Conservation (phyloP, 2,113 vertebrate genomes). For the Myrmophylax atrothorax region DNA sequence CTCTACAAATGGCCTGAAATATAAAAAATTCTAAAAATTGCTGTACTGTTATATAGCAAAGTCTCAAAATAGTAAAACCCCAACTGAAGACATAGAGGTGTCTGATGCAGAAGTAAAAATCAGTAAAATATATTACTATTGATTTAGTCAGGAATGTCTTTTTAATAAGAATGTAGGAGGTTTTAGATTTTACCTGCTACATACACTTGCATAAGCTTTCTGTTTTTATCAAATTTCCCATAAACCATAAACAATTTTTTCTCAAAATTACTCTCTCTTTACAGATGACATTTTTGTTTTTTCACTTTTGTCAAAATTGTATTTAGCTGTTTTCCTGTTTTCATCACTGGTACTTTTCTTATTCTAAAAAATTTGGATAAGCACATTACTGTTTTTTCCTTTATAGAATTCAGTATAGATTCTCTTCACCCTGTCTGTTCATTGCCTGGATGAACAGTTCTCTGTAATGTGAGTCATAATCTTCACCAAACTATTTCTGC, state of each 20-base stretch:
- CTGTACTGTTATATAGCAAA: neutral
- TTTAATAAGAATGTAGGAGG: neutral
- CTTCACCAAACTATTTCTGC: neutral
- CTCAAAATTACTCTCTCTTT: neutral
- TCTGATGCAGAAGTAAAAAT: neutral
- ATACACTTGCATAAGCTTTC: neutral
- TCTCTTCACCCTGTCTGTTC: neutral
- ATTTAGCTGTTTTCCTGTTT: neutral
- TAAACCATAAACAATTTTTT: neutral
- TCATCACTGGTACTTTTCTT: neutral
- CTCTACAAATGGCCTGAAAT: neutral
- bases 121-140: neutral
- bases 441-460: neutral
- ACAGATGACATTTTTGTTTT: neutral
- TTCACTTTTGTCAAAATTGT: neutral
- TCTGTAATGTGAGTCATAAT: neutral
- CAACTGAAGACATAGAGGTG: neutral
- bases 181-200: neutral
- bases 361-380: neutral
- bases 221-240: neutral
- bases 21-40: neutral
- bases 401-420: neutral
- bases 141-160: neutral
- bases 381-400: rapidly evolving
- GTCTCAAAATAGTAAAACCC: neutral